These are phyloP conservation scores for Drosophila baimaii DNA, from an alignment of 1,140 invertebrate genomes.

Conservation along the genomic window DNA sequence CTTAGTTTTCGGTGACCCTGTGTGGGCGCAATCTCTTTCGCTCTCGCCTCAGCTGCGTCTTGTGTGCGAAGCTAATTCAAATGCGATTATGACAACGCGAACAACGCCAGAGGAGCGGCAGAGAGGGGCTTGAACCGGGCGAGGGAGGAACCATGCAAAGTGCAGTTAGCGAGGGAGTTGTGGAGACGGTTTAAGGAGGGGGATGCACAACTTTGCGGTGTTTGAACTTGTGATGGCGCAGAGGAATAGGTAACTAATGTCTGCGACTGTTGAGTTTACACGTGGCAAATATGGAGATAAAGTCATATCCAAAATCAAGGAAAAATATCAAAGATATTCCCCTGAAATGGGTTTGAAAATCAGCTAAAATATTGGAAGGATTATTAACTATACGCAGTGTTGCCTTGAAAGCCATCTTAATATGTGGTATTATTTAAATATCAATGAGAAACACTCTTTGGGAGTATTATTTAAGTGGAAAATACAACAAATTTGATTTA, in stretches of 20 bases:
- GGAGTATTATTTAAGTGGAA: background rate
- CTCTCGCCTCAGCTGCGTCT: conserved; percentile 41
- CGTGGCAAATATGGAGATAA: conserved; percentile 8
- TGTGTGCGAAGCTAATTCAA: conserved; percentile 80
- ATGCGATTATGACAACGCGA: conserved; percentile 82
- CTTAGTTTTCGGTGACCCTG: conserved; percentile 48
- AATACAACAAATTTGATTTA: background rate
- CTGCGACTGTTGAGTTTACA: conserved; percentile 56
- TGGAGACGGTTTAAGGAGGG: conserved; percentile 5
- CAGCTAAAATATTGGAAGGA: background rate
- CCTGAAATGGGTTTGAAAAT: background rate
- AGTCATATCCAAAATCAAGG: background rate
- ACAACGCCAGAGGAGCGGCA: conserved; percentile 47
- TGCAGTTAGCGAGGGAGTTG: conserved; percentile 8
- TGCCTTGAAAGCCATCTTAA: background rate
- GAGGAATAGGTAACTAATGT: conserved; percentile 55
- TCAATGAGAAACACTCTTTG: background rate
- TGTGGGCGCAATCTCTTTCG: conserved; percentile 16
- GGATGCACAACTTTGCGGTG: conserved; percentile 72
- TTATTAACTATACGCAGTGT: background rate
- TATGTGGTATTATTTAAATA: background rate
- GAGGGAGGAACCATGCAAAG: conserved; percentile 16
- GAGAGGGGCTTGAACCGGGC: conserved; percentile 5
- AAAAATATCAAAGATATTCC: background rate
- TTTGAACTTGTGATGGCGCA: conserved; percentile 75